Evolutionary conservation across 2,797 vertebrate genomes (phyloP).

Genomic region (Numenius phaeopus): DNA sequence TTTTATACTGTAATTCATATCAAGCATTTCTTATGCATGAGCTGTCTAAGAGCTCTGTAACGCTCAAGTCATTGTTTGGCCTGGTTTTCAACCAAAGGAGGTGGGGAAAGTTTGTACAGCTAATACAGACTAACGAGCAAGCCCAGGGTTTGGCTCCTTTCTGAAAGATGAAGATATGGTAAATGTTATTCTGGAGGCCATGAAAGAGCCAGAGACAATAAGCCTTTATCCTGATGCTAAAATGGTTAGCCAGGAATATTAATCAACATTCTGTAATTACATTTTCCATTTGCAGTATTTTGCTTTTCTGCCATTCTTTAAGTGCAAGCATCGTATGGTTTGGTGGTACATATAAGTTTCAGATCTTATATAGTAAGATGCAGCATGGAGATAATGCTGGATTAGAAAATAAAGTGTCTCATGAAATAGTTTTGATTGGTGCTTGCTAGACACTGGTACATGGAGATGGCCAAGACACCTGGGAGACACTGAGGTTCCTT

Average conservation of each 20-base stretch:
- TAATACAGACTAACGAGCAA: slow-evolving; percentile 18
- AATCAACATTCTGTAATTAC: slow-evolving; percentile 45
- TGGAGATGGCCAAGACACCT: background rate
- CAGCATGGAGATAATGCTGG: background rate
- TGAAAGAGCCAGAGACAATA: slow-evolving; percentile 56
- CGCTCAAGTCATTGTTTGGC: slow-evolving; percentile 3
- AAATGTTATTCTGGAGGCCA: slow-evolving; percentile 41
- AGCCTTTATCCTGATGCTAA: slow-evolving; percentile 52
- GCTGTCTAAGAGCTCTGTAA: slow-evolving; percentile 5
- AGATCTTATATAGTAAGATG: background rate
- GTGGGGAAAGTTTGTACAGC: background rate
- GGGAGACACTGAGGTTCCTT: background rate
- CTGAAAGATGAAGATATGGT: slow-evolving; percentile 43
- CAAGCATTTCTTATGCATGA: slow-evolving; percentile 30
- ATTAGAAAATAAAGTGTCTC: background rate
- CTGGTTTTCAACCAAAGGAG: background rate
- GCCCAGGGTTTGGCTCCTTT: slow-evolving; percentile 12
- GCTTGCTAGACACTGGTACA: background rate
- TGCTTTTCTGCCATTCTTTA: slow-evolving; percentile 38
- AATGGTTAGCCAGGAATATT: slow-evolving; percentile 47
- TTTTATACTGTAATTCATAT: background rate
- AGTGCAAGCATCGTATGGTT: background rate
- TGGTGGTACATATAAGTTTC: background rate
- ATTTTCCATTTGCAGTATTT: slow-evolving; percentile 55
- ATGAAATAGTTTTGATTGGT: background rate